Percentiles rank a stretch among this genome's conserved stretches.
phyloP scores from a whole-genome alignment of 2,888 invertebrate genomes.

The Ischnura elegans region DNA sequence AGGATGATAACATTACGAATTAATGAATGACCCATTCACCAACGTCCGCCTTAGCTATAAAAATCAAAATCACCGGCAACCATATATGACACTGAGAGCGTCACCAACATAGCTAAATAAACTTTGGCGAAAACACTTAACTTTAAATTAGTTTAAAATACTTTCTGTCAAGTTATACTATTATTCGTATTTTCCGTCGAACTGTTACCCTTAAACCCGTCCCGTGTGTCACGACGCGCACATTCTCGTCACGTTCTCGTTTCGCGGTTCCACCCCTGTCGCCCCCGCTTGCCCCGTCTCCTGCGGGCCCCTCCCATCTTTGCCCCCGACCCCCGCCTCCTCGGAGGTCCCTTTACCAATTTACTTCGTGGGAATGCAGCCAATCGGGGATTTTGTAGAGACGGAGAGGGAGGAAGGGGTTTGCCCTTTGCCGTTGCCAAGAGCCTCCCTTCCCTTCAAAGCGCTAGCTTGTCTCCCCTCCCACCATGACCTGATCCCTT shows the following conservation, averaged over 20 bases:
- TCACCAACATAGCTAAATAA: too few relatives aligned
- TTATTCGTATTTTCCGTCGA: too few relatives aligned
- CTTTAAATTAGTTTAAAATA: too few relatives aligned
- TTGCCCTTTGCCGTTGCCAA: background rate
- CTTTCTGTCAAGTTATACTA: too few relatives aligned
- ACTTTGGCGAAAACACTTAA: too few relatives aligned
- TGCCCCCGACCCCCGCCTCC: background rate
- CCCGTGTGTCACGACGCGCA: background rate
- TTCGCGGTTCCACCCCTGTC: background rate
- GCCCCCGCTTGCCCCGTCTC: background rate
- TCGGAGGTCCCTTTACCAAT: slow-evolving; percentile 31
- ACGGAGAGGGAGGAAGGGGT: background rate
- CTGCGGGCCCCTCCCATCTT: background rate
- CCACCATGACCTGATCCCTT: background rate
- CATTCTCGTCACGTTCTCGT: background rate
- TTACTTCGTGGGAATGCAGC: slow-evolving; percentile 48
- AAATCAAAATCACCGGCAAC: too few relatives aligned
- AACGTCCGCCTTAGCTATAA: too few relatives aligned
- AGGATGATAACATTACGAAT: too few relatives aligned
- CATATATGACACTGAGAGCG: too few relatives aligned
- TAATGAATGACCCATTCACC: too few relatives aligned
- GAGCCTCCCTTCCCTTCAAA: background rate
- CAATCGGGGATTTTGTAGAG: slow-evolving; percentile 1
- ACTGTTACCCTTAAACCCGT: background rate
- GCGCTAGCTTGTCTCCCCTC: too few relatives aligned